Evolutionary conservation across 2,113 vertebrate species (phyloP).

Genomic region (Clarias macrocephalus): DNA sequence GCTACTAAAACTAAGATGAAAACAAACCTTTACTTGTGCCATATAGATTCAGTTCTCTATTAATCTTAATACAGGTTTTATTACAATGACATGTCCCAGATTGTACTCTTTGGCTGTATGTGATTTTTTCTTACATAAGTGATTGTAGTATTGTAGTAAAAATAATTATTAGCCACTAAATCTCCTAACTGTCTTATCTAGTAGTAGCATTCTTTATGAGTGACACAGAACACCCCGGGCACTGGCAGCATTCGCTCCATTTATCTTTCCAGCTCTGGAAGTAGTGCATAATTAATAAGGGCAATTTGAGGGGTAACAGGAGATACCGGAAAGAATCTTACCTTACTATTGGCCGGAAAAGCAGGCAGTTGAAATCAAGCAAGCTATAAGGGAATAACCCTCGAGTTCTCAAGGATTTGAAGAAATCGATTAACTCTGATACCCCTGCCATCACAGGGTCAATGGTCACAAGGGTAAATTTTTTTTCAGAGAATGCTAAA

Average conservation of each 20-base stretch:
- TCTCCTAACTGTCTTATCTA: background rate
- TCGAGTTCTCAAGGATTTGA: background rate
- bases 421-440: conserved; percentile 38
- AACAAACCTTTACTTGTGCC: background rate
- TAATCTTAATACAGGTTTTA: background rate
- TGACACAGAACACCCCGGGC: conserved; percentile 14
- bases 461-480: conserved; percentile 30
- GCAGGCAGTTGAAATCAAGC: conserved; percentile 43
- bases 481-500: background rate
- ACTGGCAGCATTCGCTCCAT: conserved; percentile 13
- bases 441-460: conserved; percentile 23
- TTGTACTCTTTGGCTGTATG: background rate
- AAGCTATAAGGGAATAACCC: conserved; percentile 25
- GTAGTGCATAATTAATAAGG: conserved; percentile 66
- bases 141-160: background rate
- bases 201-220: background rate
- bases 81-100: background rate
- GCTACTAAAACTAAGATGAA: background rate
- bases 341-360: conserved; percentile 45
- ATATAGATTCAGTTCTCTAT: background rate
- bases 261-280: conserved; percentile 42
- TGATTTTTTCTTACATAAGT: background rate
- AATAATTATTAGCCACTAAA: background rate
- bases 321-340: conserved; percentile 43
- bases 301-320: conserved; percentile 53